Evolutionary conservation across 2,113 vertebrate genomes (phyloP), one percentile per base, ranked within the genome.

Genomic region (Saccopteryx bilineata): DNA sequence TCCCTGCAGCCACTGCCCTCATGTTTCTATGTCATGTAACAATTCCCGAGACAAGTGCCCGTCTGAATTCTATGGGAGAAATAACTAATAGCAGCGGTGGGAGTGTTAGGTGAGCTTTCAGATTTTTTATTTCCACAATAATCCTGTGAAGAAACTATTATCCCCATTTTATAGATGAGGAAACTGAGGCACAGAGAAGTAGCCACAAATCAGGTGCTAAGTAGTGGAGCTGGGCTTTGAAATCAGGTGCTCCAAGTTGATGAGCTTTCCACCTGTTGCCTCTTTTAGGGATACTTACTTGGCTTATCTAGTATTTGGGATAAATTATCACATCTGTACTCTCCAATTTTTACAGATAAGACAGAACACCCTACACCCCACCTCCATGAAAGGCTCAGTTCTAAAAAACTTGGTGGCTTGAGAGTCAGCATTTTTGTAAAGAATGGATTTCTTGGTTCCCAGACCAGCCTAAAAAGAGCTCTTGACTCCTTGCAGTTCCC

Each of bases 1-100:
- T 5, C 9, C 11, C 3, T 0, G n/a, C 21, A 13, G 39, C 6
- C 9, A 10, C 50, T 2, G 1, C 33, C 18, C 46, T n/a, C 4
- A 19, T 1, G 10, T 66, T 18, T 72, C 46, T 5, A n/a, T 0
- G 4, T 23, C 54, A 48, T 39, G 19, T 5, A 5, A 46, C 65
- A 68, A 10, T 14, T 19, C 48, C 52, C 0, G 46, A 50, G 75
- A 18, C 50, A 5, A 18, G 19, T 0, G 0, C 56, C 78, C 0
- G 0, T 24, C 13, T 28, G 87, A 17, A 46, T 52, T 21, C 33
- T 9, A 2, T 1, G 9, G 61, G 58, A 46, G 33, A 24, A 48
- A 50, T 21, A 39, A 28, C 71, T 5, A 9, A 9, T 0, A 58
- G 86, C 15, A 7, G 60, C 4, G 80, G 26, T 5, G 12, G 65